Evolutionary conservation across 2,888 invertebrate genomes (phyloP).

Genomic region (Ennomos erosarius): DNA sequence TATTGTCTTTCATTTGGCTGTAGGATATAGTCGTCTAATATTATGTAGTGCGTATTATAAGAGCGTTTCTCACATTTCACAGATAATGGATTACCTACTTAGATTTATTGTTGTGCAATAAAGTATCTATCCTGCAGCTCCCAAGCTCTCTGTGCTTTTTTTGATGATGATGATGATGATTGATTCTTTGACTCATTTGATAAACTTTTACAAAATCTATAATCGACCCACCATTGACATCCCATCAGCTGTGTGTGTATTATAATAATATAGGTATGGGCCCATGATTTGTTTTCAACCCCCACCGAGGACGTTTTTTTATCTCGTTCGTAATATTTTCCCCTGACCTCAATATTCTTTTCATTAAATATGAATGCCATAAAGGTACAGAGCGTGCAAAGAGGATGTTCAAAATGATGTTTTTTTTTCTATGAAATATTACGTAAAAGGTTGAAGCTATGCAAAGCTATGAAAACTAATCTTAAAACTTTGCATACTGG

Average conservation of each 20-base stretch:
- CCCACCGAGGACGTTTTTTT: not conserved
- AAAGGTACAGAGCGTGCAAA: conserved; percentile 17
- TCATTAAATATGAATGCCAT: conserved; percentile 29
- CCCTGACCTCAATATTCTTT: conserved; percentile 42
- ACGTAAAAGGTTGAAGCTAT: conserved; percentile 8
- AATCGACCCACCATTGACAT: no score
- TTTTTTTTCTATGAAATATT: conserved; percentile 18
- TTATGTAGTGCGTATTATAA: not conserved
- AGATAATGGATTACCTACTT: no score
- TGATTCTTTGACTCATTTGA: no score
- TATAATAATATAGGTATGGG: no score
- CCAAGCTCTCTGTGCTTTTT: no score
- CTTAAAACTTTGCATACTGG: conserved; percentile 26
- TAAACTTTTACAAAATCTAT: no score
- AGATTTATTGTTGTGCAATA: no score
- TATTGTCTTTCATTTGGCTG: conserved; percentile 61
- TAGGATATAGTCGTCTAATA: conserved; percentile 7
- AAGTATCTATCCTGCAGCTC: no score
- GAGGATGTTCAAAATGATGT: conserved; percentile 3
- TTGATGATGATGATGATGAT: no score
- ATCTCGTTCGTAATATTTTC: conserved; percentile 22
- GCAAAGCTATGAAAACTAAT: conserved; percentile 22
- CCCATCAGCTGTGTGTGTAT: no score
- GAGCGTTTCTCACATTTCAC: no score
- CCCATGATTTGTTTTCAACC: no score